Evolutionary conservation across 1,140 invertebrate genomes (phyloP).

Genomic region (Drosophila eugracilis): DNA sequence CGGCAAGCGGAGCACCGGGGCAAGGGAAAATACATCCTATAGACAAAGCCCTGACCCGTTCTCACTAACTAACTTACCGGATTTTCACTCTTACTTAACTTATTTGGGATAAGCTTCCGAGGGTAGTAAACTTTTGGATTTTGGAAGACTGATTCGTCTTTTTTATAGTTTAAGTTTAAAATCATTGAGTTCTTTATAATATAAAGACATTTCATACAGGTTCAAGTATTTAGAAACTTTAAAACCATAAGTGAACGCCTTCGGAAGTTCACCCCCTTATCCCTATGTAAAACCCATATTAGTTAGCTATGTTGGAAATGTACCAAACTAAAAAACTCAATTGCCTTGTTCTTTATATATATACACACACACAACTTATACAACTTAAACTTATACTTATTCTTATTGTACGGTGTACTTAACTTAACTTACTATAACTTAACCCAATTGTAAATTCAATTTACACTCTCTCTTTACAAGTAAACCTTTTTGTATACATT

Average conservation of each 20-base stretch:
- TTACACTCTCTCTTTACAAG: conserved; percentile 58
- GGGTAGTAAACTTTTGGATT: background rate
- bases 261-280: conserved; percentile 2
- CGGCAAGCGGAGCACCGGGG: conserved; percentile 69
- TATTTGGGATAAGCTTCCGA: conserved; percentile 7
- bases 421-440: conserved; percentile 9
- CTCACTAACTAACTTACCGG: conserved; percentile 1
- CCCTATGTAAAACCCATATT: conserved; percentile 18
- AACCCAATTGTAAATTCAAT: conserved; percentile 74
- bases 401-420: conserved; percentile 42
- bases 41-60: conserved; percentile 6
- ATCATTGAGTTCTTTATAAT: no score
- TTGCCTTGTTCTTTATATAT: conserved; percentile 75
- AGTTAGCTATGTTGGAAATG: conserved; percentile 57
- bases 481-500: conserved; percentile 59
- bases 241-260: background rate
- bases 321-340: conserved; percentile 65
- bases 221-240: background rate
- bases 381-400: conserved; percentile 46
- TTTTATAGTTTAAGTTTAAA: no score
- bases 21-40: conserved; percentile 73
- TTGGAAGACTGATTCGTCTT: background rate
- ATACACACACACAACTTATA: conserved; percentile 52
- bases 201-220: no score
- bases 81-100: conserved; percentile 1